Base-by-base conservation (phyloP, 2,113 vertebrate species). In the Lipotes vexillifer region DNA sequence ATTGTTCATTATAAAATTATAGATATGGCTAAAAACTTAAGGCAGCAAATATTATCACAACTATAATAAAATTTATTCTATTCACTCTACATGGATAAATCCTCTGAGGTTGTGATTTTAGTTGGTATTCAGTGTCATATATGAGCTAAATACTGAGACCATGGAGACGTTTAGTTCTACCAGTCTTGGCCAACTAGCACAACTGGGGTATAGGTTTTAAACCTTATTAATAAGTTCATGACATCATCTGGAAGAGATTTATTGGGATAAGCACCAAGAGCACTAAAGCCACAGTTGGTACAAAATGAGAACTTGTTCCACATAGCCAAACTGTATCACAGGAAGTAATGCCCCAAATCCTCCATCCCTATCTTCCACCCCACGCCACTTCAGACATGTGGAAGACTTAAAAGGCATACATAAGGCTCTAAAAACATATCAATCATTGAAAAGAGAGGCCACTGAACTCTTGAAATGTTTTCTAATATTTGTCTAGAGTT, bases 231-330 rank as follows among this genome's bases (percentile, higher is more conserved):
- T 68, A 96, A 89, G 23, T 84, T 95, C 44, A 52, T 69, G 49
- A 86, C 66, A 87, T 63, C 82, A 44, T 88, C 68, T 94, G 23
- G 15, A 94, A 83, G 41, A 92, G 75, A 97, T 90, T 90, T 95
- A 90, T 71, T 59, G n/a, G 20, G 9, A 87, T 83, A 74, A 90
- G 15, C 49, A 84, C 10, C 80, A 96, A 95, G n/a, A 57, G 8
- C 25, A 59, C 17, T 78, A 25, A 82, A 83, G 80, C 90, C 33
- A 90, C 0, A 78, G 41, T n/a, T 72, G 33, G 15, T 82, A 20
- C 33, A 88, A 87, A 89, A n/a, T 49, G 38, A 77, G 29, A 15
- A 72, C 41, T 72, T 52, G 46, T 44, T 92, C 13, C 44, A 63
- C 6, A n/a, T n/a, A 74, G 29, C 82, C 44, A 36, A 93, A 72